Percentiles rank a stretch among this genome's conserved stretches.
phyloP scores from a whole-genome alignment of 2,113 vertebrate genomes.

The Gyps fulvus region DNA sequence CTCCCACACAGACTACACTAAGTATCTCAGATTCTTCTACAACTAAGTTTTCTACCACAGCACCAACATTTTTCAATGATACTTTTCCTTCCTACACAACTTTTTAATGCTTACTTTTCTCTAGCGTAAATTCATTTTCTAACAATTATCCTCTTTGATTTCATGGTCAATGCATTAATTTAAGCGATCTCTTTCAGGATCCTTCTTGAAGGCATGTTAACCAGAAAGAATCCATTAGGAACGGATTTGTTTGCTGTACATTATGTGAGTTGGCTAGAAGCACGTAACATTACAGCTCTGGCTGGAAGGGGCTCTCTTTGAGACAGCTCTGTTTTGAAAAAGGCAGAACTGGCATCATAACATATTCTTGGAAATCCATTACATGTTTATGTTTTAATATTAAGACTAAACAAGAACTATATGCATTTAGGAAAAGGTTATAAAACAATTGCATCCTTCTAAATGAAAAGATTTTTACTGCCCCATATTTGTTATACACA shows the following conservation, averaged over 20 bases:
- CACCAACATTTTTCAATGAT: not conserved
- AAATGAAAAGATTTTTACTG: not conserved
- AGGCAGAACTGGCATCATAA: not conserved
- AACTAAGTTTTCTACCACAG: not conserved
- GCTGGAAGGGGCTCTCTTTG: not conserved
- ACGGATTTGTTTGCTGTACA: not conserved
- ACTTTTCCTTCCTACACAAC: not conserved
- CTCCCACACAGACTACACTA: not conserved
- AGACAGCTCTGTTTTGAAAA: not conserved
- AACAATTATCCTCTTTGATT: slow-evolving; percentile 23
- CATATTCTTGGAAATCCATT: not conserved
- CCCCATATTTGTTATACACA: not conserved
- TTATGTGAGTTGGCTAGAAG: not conserved
- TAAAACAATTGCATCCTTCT: not conserved
- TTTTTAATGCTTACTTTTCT: not conserved
- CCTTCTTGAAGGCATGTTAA: not conserved
- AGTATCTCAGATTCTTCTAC: not conserved
- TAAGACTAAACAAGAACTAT: not conserved
- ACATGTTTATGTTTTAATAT: not conserved
- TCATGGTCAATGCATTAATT: not conserved
- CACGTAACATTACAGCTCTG: not conserved
- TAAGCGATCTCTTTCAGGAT: slow-evolving; percentile 4
- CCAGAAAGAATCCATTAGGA: slow-evolving; percentile 36
- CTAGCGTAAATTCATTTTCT: not conserved
- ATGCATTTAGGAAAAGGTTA: not conserved